Evolutionary conservation across 2,797 vertebrate species (phyloP), one percentile per base, ranked within the genome.

Genomic region (Sternotherus odoratus): DNA sequence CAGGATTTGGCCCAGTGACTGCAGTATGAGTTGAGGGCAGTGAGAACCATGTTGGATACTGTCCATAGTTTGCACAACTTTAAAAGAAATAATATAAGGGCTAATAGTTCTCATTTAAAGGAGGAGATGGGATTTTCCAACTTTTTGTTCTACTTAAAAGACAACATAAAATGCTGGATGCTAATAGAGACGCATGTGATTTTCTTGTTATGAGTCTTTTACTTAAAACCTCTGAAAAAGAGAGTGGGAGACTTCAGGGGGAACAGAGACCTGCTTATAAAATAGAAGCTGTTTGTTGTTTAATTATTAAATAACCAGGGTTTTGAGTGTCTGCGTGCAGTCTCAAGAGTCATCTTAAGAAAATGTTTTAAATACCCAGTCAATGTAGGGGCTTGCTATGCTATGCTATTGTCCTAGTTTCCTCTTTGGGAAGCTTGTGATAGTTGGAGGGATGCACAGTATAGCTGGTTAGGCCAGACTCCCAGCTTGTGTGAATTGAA

Each of bases 241-340:
- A 89, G 82, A 88, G 49, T 43, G 79, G 17, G 77, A 88, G 93
- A 90, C 91, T 91, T 82, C 90, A 87, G 87, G 91, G 94, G 90
- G 84, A 92, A 87, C 94, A 33, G 80, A 95, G 87, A 33, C 82
- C 92, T 87, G 83, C 78, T 94, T 93, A 91, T 96, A 88, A 85
- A 90, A 93, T 85, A 66, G 92, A 92, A 91, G 86, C 85, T 91
- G 60, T 92, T 85, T 93, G 95, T 92, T 90, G 60, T 92, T 94
- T 96, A 97, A 96, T 96, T 96, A 93, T 95, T 97, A 93, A 92
- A 86, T 84, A 79, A 94, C 11, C 2, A 69, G 78, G 85, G 56
- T 72, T 94, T 85, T 92, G 93, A 92, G 78, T 77, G 80, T 82
- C 75, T 96, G 77, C 60, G n/a, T 91, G 80, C 86, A 36, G 28